Evolutionary conservation across 2,797 vertebrate species (phyloP), one percentile per base, ranked within the genome.

Genomic region (Myoxocephalus aenaeus): DNA sequence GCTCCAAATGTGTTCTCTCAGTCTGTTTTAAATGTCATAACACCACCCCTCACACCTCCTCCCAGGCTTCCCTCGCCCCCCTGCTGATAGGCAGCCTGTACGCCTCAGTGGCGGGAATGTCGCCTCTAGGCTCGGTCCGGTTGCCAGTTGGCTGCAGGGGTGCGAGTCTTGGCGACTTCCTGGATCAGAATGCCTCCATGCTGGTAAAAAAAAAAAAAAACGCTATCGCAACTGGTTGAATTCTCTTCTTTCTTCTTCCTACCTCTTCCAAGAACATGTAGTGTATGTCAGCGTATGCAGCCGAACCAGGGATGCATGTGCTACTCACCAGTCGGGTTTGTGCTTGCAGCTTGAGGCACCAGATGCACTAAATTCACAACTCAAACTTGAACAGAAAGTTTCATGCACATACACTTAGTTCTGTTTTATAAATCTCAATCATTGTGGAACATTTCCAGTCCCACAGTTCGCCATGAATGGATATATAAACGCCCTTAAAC

Each of bases 21-120:
- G 36, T 36, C 22, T 20, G 48, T 50, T 50, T 46, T n/a, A 50
- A 50, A n/a, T 50, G 48, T n/a, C n/a, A 22, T 56, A 67, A 65
- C 75, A 25, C 65, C 68, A 63, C 95, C 79, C 94, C 94, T 91
- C 95, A 65, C 75, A 29, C 66, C 68, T 65, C 95, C 79, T 95
- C 94, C 91, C 95, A 97, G 97, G 97, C 95, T 95, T 96, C 96
- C 96, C 96, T 96, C 93, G 96, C 96, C 93, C 96, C 96, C 89
- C 93, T 97, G 96, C 97, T 97, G 95, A 95, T 97, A 92, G 95
- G 96, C 96, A 96, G 96, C 94, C 95, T 97, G 91, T 96, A 96
- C 93, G 95, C 96, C 95, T 96, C 96, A 90, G 93, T 96, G 95
- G 96, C 96, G 86, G 97, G 96, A 93, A 95, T 96, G 94, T 94